These are phyloP conservation scores for Oreochromis grahami DNA, from an alignment of 2,797 vertebrate genomes.

Conservation along the genomic window DNA sequence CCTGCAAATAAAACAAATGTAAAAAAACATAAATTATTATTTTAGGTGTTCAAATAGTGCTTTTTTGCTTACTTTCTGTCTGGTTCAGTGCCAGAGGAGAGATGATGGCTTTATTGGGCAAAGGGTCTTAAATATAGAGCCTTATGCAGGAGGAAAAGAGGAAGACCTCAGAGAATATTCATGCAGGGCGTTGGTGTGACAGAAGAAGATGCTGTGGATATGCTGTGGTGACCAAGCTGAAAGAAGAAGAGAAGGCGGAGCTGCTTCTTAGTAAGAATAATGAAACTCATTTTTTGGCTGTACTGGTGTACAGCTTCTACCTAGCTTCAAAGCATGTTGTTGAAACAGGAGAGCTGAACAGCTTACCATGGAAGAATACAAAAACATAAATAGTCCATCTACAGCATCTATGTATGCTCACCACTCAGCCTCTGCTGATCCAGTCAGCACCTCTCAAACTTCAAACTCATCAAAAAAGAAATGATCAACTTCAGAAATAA, in stretches of 20 bases:
- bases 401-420: neutral
- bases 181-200: accelerated
- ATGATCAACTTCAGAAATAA: neutral
- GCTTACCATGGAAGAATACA: neutral
- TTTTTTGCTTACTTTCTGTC: neutral
- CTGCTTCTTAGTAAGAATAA: neutral
- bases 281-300: accelerated
- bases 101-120: accelerated
- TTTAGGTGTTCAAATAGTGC: neutral
- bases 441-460: neutral
- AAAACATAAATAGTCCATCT: neutral
- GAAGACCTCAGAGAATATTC: neutral
- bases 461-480: neutral
- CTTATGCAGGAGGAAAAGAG: neutral
- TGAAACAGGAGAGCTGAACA: neutral
- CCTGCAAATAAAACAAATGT: neutral
- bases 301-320: neutral
- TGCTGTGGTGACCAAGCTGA: neutral
- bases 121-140: neutral
- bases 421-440: neutral
- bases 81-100: neutral
- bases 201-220: accelerated
- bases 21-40: neutral
- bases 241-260: neutral
- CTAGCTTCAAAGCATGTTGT: neutral